Conservation (phyloP, 2,797 vertebrate species). For the Trachops cirrhosus region DNA sequence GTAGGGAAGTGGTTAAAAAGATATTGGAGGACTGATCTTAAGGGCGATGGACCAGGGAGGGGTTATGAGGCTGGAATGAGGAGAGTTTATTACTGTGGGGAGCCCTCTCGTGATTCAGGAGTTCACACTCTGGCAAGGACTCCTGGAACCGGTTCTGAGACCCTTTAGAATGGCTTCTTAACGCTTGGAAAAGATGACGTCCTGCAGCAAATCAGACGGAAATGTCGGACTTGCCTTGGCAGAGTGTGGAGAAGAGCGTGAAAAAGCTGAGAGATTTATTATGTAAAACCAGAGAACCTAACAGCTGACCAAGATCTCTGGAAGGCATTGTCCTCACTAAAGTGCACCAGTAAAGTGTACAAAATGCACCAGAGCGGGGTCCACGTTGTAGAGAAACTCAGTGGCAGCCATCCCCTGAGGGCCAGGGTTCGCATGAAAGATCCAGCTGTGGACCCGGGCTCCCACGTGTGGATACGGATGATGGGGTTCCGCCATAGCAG, state of each 20-base stretch:
- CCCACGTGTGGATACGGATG: not conserved
- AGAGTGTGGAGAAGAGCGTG: not conserved
- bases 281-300: not conserved
- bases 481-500: not conserved
- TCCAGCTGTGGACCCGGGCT: not conserved
- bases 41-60: not conserved
- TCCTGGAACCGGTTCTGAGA: not conserved
- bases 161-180: not conserved
- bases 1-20: not conserved
- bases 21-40: not conserved
- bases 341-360: too few species aligned
- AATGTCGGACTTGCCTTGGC: not conserved
- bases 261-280: not conserved
- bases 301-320: not conserved
- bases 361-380: not conserved
- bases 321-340: not conserved
- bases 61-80: not conserved
- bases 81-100: not conserved
- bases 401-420: not conserved
- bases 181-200: not conserved
- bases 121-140: not conserved
- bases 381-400: not conserved
- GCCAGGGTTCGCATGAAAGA: not conserved
- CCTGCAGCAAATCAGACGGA: not conserved
- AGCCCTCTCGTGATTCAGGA: not conserved